phyloP scores from a whole-genome alignment of 1,140 invertebrate genomes.

The Bombus sibiricus region DNA sequence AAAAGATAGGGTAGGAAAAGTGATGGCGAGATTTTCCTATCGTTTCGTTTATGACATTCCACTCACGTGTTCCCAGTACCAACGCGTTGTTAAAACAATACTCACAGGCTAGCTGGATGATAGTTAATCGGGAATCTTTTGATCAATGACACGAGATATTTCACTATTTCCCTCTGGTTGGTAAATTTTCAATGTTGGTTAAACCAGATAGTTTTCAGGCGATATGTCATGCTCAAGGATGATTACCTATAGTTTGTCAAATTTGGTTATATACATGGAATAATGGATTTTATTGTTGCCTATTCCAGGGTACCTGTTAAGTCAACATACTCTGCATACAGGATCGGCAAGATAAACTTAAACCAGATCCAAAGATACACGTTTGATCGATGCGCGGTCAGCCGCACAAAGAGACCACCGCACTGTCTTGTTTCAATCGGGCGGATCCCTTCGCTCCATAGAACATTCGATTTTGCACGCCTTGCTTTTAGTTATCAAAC shows the following conservation, averaged over 20 bases:
- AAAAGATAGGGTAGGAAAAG: not conserved
- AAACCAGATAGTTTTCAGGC: not conserved
- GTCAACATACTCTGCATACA: not conserved
- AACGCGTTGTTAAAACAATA: not conserved
- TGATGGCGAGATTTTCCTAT: not conserved
- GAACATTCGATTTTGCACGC: not conserved
- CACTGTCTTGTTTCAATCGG: not conserved
- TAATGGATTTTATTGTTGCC: not conserved
- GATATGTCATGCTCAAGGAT: not conserved
- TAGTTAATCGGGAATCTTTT: constrained; percentile 7
- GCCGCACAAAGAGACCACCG: not conserved
- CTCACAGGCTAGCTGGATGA: not conserved
- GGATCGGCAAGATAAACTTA: not conserved
- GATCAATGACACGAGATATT: too few relatives aligned
- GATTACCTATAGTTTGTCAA: not conserved
- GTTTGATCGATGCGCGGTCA: not conserved
- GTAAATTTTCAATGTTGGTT: not conserved
- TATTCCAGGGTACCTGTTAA: not conserved
- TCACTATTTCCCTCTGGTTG: not conserved
- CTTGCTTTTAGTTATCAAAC: not conserved
- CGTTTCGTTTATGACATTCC: not conserved
- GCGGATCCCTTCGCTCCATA: not conserved
- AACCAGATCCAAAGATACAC: not conserved
- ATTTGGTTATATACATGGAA: not conserved
- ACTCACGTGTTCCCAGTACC: not conserved